phyloP scores from a whole-genome alignment of 2,797 vertebrate species.

The Aselliscus stoliczkanus region DNA sequence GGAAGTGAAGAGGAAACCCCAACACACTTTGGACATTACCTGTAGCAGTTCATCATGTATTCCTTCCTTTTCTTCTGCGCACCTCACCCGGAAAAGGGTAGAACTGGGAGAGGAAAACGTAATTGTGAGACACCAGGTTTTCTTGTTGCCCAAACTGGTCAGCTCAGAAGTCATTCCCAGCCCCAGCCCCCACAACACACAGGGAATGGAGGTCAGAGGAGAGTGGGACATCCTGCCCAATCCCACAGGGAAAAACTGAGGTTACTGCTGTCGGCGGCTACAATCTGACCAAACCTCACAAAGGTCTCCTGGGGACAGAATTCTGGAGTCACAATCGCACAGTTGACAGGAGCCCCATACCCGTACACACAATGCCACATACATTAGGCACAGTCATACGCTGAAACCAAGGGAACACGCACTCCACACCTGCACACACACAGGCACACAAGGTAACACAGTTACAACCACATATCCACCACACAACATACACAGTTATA shows the following conservation, averaged over 20 bases:
- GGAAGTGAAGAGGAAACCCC: background rate
- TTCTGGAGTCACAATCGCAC: background rate
- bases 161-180: background rate
- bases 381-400: background rate
- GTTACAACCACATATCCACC: background rate
- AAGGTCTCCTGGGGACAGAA: background rate
- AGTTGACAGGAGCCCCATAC: background rate
- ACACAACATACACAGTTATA: background rate
- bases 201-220: background rate
- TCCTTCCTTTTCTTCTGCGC: background rate
- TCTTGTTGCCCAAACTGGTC: background rate
- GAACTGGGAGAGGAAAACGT: background rate
- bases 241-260: background rate
- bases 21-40: background rate
- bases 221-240: background rate
- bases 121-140: background rate
- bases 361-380: background rate
- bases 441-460: background rate
- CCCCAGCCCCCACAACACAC: background rate
- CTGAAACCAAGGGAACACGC: background rate
- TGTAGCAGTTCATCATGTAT: background rate
- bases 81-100: background rate
- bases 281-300: background rate
- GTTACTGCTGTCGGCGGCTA: background rate
- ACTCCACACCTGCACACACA: background rate